phyloP scores from a whole-genome alignment of 2,113 vertebrate genomes.

The Bubo bubo region DNA sequence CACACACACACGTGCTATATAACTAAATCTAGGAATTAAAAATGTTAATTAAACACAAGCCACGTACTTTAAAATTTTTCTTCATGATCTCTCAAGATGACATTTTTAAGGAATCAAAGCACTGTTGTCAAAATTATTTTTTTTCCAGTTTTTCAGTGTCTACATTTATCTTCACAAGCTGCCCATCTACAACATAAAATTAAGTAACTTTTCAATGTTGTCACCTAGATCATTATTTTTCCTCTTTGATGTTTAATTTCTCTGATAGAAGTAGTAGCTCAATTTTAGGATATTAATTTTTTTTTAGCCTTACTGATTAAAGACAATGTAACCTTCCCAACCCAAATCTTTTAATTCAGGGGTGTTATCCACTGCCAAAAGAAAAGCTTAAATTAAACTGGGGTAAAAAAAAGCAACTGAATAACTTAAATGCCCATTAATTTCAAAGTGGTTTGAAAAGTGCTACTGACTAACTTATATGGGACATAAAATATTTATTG shows the following conservation, averaged over 20 bases:
- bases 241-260: neutral
- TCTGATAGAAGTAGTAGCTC: neutral
- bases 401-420: neutral
- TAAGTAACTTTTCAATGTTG: neutral
- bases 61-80: neutral
- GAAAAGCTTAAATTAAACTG: neutral
- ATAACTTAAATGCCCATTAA: neutral
- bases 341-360: neutral
- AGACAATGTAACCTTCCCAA: neutral
- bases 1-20: neutral
- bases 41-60: neutral
- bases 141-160: neutral
- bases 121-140: neutral
- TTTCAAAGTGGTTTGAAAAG: neutral
- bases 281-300: neutral
- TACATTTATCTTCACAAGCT: neutral
- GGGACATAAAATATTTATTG: neutral
- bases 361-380: neutral
- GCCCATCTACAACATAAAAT: neutral
- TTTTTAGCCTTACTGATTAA: neutral
- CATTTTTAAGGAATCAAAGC: neutral
- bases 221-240: neutral
- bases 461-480: neutral
- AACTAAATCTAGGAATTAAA: neutral
- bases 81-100: neutral